Base-by-base conservation (phyloP, 2,797 vertebrate genomes). In the Mionectes olivaceus region DNA sequence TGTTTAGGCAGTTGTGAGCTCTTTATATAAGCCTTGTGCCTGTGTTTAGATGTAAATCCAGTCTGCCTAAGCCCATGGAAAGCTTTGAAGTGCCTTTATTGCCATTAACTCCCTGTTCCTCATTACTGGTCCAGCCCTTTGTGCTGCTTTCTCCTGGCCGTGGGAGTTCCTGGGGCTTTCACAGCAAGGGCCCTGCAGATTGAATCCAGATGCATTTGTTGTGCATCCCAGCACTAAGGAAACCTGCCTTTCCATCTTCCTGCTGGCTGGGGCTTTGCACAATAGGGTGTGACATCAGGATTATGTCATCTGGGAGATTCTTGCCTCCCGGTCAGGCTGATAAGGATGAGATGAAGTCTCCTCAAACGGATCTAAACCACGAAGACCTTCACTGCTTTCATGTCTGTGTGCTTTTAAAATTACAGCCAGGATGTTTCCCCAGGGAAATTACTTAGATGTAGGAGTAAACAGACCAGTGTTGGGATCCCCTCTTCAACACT, bases 151-250 rank as follows among this genome's bases (percentile, higher is more conserved):
- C 91, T 95, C 91, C 56, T 92, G 92, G 92, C 68, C 91, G 68
- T 9, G 60, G 92, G 19, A 46, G 64, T 88, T 81, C n/a, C 93
- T 83, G 86, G 94, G 94, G 76, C 70, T 89, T 89, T 55, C 85
- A 12, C 87, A 65, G 94, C 63, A 2, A 88, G 95, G 85, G 89
- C 89, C 64, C 78, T 64, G 85, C 80, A 94, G 91, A 97, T 97
- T 94, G 90, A 60, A 90, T 94, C 97, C 97, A 97, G 97, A 92
- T 97, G 96, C 77, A 37, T 95, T 97, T 95, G 95, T 96, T 97
- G 57, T 96, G 94, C 89, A 64, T 89, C 89, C 49, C 39, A 94
- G 96, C 78, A 0, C 96, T 90, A 68, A 81, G 94, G 95, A 83
- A 96, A 94, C 88, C 63, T 90, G 88, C 71, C 80, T 80, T 57